phyloP scores from a whole-genome alignment of 1,140 invertebrate genomes.

The Formica exsecta region DNA sequence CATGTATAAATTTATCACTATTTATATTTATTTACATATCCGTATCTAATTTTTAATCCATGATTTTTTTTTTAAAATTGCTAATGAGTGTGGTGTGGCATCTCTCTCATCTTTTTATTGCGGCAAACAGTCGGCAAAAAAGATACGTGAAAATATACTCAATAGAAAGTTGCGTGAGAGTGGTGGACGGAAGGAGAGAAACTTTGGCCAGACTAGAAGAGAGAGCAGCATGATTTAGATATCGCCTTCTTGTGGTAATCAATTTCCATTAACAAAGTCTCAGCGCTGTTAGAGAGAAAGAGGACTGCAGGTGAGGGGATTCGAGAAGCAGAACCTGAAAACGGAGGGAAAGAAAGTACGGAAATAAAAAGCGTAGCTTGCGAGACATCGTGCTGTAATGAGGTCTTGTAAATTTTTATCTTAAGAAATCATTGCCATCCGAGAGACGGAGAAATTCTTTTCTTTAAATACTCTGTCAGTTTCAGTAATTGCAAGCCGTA shows the following conservation, averaged over 20 bases:
- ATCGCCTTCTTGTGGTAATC: conserved; percentile 83
- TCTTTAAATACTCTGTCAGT: conserved; percentile 59
- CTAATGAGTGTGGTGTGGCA: neutral
- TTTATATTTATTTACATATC: neutral
- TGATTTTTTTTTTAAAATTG: neutral
- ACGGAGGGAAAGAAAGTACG: conserved; percentile 62
- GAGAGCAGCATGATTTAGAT: conserved; percentile 83
- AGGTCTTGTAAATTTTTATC: conserved; percentile 57
- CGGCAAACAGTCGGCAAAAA: conserved; percentile 50
- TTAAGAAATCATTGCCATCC: conserved; percentile 40
- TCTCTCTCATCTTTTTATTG: conserved; percentile 11
- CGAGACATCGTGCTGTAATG: conserved; percentile 59
- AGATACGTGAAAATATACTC: conserved; percentile 50
- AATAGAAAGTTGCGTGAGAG: conserved; percentile 55
- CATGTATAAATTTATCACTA: neutral
- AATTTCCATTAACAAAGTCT: conserved; percentile 83
- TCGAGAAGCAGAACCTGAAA: conserved; percentile 57
- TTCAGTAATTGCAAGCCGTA: conserved; percentile 59
- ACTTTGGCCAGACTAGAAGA: conserved; percentile 72
- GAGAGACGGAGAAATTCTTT: conserved; percentile 56
- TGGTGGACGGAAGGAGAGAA: conserved; percentile 51
- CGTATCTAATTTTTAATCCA: neutral
- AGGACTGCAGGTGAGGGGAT: conserved; percentile 52
- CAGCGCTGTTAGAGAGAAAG: conserved; percentile 68
- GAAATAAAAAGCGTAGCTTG: conserved; percentile 60